Conservation (phyloP, 2,888 invertebrate species). For the Harmothoe impar region DNA sequence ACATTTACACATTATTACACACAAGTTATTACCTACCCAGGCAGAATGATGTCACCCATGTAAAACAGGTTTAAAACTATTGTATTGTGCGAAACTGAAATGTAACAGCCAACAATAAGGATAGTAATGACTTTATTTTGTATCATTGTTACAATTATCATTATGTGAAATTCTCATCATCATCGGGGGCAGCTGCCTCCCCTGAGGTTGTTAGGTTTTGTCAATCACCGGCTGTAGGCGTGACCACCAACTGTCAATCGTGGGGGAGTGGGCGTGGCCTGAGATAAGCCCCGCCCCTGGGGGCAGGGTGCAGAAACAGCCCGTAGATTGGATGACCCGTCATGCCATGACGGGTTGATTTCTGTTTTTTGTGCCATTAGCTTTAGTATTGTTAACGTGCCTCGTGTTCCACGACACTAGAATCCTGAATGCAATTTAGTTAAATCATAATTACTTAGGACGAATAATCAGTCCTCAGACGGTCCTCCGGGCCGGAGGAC, state of each 20-base stretch:
- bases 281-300: not conserved
- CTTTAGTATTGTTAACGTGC: slow-evolving; percentile 48
- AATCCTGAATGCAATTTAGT: slow-evolving; percentile 38
- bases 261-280: slow-evolving; percentile 2
- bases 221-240: slow-evolving; percentile 7
- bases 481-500: no score
- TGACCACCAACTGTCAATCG: slow-evolving; percentile 6
- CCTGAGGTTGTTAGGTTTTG: slow-evolving; percentile 50
- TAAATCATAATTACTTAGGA: not conserved
- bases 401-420: not conserved
- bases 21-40: not conserved
- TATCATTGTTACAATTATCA: not conserved
- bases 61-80: not conserved
- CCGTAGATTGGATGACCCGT: no score
- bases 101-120: not conserved
- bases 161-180: not conserved
- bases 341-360: slow-evolving; percentile 9
- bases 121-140: not conserved
- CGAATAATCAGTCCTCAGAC: not conserved
- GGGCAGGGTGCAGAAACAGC: no score
- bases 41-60: not conserved
- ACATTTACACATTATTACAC: slow-evolving; percentile 40
- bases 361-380: slow-evolving; percentile 48
- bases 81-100: slow-evolving; percentile 51
- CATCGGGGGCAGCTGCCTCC: not conserved